Evolutionary conservation across 2,113 vertebrate species (phyloP).

Genomic region (Pungitius pungitius): DNA sequence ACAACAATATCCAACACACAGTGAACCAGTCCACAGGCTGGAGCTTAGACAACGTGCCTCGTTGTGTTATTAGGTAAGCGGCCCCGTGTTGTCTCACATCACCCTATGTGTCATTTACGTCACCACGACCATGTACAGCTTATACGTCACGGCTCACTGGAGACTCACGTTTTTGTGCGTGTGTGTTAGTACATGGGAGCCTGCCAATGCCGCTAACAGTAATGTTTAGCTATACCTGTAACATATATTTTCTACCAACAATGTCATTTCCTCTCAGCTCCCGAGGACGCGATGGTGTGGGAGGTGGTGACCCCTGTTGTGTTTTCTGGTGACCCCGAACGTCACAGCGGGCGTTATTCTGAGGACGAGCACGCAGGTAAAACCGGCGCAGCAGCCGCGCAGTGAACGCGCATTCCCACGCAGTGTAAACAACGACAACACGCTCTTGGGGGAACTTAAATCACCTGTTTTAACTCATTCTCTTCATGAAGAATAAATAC

Average conservation of each 20-base stretch:
- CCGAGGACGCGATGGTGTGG: constrained; percentile 93
- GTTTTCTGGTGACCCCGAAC: constrained; percentile 28
- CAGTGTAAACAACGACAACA: background rate
- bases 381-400: background rate
- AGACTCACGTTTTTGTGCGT: constrained; percentile 18
- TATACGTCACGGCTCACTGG: constrained; percentile 31
- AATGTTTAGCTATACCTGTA: background rate
- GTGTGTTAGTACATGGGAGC: background rate
- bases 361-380: constrained; percentile 84
- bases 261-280: constrained; percentile 27
- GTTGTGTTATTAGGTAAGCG: constrained; percentile 4
- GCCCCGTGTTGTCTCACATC: background rate
- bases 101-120: constrained; percentile 9
- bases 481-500: background rate
- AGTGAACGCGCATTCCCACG: background rate
- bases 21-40: background rate
- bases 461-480: background rate
- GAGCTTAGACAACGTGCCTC: constrained; percentile 2
- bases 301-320: constrained; percentile 87
- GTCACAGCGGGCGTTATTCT: background rate
- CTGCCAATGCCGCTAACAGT: background rate
- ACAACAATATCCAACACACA: background rate
- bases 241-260: background rate
- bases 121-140: constrained; percentile 32
- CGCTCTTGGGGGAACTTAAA: background rate